Base-by-base conservation (phyloP, 2,797 vertebrate genomes). In the Chaunax sp. region DNA sequence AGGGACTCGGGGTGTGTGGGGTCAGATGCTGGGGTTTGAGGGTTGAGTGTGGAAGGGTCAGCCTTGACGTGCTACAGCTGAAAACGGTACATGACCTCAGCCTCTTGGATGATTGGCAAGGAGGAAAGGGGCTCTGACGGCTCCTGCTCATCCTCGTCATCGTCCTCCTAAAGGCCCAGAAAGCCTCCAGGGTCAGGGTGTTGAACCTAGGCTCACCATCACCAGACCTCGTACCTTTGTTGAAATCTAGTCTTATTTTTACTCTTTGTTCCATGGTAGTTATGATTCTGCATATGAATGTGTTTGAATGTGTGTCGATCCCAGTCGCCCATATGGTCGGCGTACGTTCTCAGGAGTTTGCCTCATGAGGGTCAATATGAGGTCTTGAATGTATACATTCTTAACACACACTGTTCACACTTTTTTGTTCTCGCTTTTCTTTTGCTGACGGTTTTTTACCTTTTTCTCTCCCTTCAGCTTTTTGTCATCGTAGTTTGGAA, bases 401-500 rank as follows among this genome's bases (percentile, higher is more conserved):
- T 56, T 37, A 6, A 16, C 37, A 22, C 62, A 47, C 40, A 28
- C 54, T 55, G 56, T 67, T 65, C 38, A 50, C 55, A 61, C 30
- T 45, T 77, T 52, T 89, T 50, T 43, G 60, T 79, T 68, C 52
- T 61, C 26, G 43, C 35, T 53, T 80, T 58, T 77, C 37, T 69
- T 78, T 67, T 20, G 6, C 57, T 35, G 28, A 76, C 14, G 3
- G n/a, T n/a, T 20, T 59, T 82, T 51, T 56, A 30, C 69, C 41
- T 78, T 47, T 72, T 65, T 80, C 60, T 88, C 70, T 88, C 84
- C 68, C 64, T 46, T 40, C 67, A 99, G 98, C 90, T 99, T 87
- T 99, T 98, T 84, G 93, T 98, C 73, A 81, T 98, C 64, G 93
- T 97, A 47, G 96, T 98, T 75, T 99, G 98, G 98, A 99, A 99